Percentiles rank a stretch among this genome's conserved stretches.
phyloP scores from a whole-genome alignment of 2,888 invertebrate genomes.

The Hanleya hanleyi region DNA sequence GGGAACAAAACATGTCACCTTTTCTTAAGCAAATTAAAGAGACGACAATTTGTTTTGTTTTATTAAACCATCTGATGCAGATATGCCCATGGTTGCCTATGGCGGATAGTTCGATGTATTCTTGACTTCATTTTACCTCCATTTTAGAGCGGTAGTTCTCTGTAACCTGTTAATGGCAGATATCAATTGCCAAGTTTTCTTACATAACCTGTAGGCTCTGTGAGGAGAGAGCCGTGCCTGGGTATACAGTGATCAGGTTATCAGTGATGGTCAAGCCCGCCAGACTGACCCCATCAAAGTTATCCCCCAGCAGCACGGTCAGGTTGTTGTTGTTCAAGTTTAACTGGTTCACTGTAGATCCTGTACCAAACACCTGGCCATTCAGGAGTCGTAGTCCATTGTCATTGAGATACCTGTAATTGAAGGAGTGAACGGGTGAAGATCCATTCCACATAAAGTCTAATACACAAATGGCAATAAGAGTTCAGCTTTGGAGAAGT shows the following conservation, averaged over 20 bases:
- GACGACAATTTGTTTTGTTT: too few species aligned
- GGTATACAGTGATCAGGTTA: constrained; percentile 43
- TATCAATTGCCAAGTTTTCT: constrained; percentile 22
- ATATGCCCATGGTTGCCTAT: too few species aligned
- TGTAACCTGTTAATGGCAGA: not conserved
- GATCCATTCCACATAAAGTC: too few species aligned
- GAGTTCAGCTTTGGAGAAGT: too few species aligned
- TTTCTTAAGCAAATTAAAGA: too few species aligned
- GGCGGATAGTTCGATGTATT: too few species aligned
- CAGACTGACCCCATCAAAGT: constrained; percentile 42
- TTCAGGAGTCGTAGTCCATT: constrained; percentile 23
- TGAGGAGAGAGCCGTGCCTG: constrained; percentile 34
- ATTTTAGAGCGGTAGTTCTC: too few species aligned
- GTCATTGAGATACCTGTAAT: constrained; percentile 18
- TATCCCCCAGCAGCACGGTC: constrained; percentile 34
- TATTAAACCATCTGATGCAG: too few species aligned
- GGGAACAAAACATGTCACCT: too few species aligned
- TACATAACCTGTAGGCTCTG: constrained; percentile 41
- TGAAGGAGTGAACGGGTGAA: too few species aligned
- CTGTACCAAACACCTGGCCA: constrained; percentile 30
- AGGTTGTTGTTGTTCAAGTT: constrained; percentile 40
- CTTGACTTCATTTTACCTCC: too few species aligned
- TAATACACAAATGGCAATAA: too few species aligned
- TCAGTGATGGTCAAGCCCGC: constrained; percentile 32
- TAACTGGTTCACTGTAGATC: constrained; percentile 28